A percentile compares a stretch with the other conserved stretches of the same genome.
These are phyloP conservation scores for Echinarachnius parma DNA, from an alignment of 53 echinoderm and acorn worm genomes.

Conservation along the genomic window DNA sequence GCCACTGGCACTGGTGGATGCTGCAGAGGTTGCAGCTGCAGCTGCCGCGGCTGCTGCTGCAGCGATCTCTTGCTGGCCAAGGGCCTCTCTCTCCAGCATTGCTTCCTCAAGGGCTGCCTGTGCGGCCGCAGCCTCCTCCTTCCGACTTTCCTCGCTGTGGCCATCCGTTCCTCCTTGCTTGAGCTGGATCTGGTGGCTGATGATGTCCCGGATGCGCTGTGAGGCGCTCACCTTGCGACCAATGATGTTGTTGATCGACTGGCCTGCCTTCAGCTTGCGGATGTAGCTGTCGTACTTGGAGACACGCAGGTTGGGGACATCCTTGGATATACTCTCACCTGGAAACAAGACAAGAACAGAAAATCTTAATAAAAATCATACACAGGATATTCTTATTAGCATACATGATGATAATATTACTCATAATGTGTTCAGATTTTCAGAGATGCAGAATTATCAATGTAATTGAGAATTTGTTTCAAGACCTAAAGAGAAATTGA, in stretches of 20 bases:
- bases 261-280: constrained; percentile 88
- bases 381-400: background rate
- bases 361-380: background rate
- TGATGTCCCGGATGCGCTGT: constrained; percentile 81
- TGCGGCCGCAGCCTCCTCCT: constrained; percentile 8
- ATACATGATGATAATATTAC: background rate
- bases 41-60: constrained; percentile 26
- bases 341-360: background rate
- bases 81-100: constrained; percentile 33
- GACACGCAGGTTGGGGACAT: constrained; percentile 81
- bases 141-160: constrained; percentile 8
- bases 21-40: constrained; percentile 14
- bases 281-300: constrained; percentile 99
- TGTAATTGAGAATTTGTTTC: too few species aligned
- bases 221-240: constrained; percentile 74
- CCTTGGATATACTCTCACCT: constrained; percentile 88
- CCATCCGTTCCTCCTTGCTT: constrained; percentile 55
- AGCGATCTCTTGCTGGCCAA: constrained; percentile 20
- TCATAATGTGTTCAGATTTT: too few species aligned
- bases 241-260: constrained; percentile 91
- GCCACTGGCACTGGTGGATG: background rate
- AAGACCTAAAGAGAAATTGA: too few species aligned
- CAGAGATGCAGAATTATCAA: too few species aligned
- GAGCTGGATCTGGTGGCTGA: constrained; percentile 73
- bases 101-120: constrained; percentile 19